These are phyloP conservation scores for Acrobasis repandana DNA, from an alignment of 2,888 invertebrate genomes.

Conservation along the genomic window DNA sequence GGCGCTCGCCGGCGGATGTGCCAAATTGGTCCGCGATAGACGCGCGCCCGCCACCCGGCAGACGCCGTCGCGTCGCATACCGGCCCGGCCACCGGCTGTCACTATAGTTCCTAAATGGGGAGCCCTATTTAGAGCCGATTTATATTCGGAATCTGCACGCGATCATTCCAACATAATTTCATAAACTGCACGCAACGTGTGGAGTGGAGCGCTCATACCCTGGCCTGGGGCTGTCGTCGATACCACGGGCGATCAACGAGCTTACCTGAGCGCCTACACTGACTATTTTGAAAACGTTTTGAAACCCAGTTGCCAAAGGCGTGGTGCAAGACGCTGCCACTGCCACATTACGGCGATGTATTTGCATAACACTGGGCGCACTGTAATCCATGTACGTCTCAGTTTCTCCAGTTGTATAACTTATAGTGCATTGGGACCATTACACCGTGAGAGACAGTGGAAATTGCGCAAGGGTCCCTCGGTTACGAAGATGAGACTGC, in stretches of 20 bases:
- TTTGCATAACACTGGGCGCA: conserved; percentile 78
- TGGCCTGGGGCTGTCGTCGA: conserved; percentile 45
- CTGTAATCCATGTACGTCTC: conserved; percentile 60
- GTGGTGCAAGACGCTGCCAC: conserved; percentile 75
- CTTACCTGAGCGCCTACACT: conserved; percentile 61
- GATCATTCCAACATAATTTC: conserved; percentile 41
- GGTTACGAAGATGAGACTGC: conserved; percentile 42
- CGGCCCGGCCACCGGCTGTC: conserved; percentile 70
- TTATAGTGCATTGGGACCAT: conserved; percentile 43
- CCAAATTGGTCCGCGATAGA: conserved; percentile 77
- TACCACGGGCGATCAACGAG: conserved; percentile 47
- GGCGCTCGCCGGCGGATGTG: conserved; percentile 77
- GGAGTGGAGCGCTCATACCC: conserved; percentile 36
- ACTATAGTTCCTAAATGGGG: conserved; percentile 55
- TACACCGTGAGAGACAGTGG: conserved; percentile 44
- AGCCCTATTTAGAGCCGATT: conserved; percentile 47
- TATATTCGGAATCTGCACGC: conserved; percentile 48
- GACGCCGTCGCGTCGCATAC: conserved; percentile 75
- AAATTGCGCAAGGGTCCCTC: conserved; percentile 43
- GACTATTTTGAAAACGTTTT: conserved; percentile 77
- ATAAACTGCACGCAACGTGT: conserved; percentile 48
- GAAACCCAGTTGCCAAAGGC: conserved; percentile 76
- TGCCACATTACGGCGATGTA: conserved; percentile 69
- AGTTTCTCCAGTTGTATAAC: conserved; percentile 67
- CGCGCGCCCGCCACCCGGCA: conserved; percentile 68